Evolutionary conservation across 2,113 vertebrate genomes (phyloP).

Genomic region (Myodes glareolus): DNA sequence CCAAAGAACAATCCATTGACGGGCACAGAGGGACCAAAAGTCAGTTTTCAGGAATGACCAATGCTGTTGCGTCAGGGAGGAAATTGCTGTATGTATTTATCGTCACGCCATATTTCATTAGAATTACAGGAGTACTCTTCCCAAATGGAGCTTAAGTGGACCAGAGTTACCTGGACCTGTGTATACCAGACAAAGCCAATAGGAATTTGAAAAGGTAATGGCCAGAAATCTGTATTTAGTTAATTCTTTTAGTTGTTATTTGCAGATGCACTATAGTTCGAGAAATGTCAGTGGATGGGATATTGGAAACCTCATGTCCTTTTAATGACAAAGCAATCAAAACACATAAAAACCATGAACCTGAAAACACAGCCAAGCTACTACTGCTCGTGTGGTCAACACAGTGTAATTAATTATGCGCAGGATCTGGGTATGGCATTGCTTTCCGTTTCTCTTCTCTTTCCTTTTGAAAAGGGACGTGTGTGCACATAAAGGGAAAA

Average conservation of each 20-base stretch:
- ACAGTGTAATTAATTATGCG: conserved; percentile 81
- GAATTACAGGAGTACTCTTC: background rate
- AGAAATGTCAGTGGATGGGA: background rate
- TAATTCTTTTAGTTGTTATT: conserved; percentile 24
- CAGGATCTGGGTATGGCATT: conserved; percentile 61
- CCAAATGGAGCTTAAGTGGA: background rate
- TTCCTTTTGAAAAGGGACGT: conserved; percentile 38
- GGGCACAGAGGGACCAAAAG: background rate
- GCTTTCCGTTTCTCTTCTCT: background rate
- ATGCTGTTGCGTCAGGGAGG: background rate
- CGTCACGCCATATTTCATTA: background rate
- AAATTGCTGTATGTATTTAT: background rate
- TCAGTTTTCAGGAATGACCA: background rate
- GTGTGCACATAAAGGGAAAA: conserved; percentile 29
- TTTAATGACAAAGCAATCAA: conserved; percentile 26
- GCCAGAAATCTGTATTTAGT: background rate
- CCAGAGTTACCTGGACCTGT: background rate
- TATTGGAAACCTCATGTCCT: background rate
- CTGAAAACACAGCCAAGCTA: conserved; percentile 60
- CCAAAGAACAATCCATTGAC: background rate
- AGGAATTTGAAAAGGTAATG: background rate
- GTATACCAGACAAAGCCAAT: background rate
- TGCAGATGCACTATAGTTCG: background rate
- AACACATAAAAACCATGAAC: background rate
- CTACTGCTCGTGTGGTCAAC: conserved; percentile 64